Conservation (phyloP, 2,113 vertebrate species). For the Corythornis vintsioides region DNA sequence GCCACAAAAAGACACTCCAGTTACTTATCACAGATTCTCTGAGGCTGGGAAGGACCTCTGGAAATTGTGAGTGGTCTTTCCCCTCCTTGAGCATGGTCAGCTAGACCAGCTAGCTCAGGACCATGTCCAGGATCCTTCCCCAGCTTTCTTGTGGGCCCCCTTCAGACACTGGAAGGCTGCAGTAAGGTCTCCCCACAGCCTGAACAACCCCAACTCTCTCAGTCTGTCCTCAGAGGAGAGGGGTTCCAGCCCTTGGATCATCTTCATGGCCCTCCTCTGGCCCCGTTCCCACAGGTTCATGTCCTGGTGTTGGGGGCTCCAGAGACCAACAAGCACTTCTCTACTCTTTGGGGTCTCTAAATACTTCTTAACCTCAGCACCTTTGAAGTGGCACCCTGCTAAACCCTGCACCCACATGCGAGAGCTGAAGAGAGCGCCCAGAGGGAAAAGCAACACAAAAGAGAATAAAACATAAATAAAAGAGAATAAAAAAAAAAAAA, state of each 20-base stretch:
- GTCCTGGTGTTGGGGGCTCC: no score
- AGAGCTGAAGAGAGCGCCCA: not conserved
- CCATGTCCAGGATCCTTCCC: rapidly evolving
- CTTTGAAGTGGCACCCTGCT: not conserved
- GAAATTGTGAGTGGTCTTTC: not conserved
- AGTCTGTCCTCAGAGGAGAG: no score
- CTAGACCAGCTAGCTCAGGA: not conserved
- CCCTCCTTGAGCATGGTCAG: not conserved
- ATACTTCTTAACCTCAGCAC: not conserved
- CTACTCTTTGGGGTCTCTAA: not conserved
- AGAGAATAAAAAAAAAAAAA: not conserved
- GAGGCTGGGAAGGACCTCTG: not conserved
- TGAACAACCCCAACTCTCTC: no score
- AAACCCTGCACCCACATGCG: not conserved
- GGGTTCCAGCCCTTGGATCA: no score
- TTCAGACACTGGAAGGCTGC: no score
- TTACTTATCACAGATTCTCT: not conserved
- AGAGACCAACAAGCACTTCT: not conserved
- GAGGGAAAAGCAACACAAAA: not conserved
- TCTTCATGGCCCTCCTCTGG: no score
- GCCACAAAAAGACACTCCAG: constrained; percentile 32
- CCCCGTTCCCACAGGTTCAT: no score
- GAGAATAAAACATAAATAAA: no score
- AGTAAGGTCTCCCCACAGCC: no score
- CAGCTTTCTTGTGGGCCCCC: no score